Conservation (phyloP, 2,797 vertebrate genomes). For the Premnoplex brunnescens region DNA sequence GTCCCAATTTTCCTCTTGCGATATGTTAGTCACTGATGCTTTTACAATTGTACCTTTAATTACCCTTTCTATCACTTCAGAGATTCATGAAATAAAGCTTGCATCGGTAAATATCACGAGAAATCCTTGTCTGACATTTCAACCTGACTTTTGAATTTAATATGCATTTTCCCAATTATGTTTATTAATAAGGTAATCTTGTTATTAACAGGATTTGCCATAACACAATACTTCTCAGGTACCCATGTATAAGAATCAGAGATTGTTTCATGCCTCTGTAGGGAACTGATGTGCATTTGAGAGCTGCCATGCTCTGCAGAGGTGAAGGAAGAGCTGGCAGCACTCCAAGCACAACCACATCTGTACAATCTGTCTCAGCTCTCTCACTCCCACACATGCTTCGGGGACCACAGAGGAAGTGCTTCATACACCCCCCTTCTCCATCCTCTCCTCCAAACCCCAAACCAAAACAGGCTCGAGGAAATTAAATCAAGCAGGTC, state of each 20-base stretch:
- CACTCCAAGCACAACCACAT: neutral
- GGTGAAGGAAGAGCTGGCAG: neutral
- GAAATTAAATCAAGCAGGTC: neutral
- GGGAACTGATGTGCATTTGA: neutral
- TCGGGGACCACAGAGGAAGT: neutral
- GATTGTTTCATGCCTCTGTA: neutral
- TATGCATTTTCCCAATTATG: neutral
- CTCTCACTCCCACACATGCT: neutral
- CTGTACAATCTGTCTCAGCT: neutral
- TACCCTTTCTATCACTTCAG: neutral
- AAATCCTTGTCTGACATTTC: constrained; percentile 21
- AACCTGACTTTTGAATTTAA: neutral
- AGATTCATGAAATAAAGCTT: neutral
- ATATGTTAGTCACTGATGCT: neutral
- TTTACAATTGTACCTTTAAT: neutral
- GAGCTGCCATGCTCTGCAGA: fast-evolving
- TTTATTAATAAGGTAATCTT: neutral
- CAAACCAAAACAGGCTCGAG: neutral
- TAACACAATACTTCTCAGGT: neutral
- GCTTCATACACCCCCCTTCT: fast-evolving
- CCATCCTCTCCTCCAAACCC: neutral
- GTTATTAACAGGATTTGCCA: neutral
- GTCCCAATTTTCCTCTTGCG: neutral
- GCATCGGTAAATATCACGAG: neutral
- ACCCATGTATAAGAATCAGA: fast-evolving